These are phyloP conservation scores for Philonicus albiceps DNA, from an alignment of 2,888 invertebrate species.

Conservation along the genomic window DNA sequence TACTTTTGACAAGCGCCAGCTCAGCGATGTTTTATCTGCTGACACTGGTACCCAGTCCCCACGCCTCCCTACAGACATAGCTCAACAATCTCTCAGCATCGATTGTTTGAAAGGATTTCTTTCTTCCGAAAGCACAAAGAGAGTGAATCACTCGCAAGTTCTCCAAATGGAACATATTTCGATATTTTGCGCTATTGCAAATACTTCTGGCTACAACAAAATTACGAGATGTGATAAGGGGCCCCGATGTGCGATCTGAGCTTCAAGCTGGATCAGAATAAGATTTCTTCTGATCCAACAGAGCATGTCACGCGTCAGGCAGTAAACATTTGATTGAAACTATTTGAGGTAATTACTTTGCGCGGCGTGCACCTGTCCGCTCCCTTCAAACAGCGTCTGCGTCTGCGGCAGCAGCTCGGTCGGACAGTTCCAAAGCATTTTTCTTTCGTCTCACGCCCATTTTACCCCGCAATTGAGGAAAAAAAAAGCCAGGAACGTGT, in stretches of 20 bases:
- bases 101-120: background rate
- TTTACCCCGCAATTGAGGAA: background rate
- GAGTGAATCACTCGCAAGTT: background rate
- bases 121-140: background rate
- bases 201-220: background rate
- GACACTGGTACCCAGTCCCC: background rate
- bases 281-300: background rate
- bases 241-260: background rate
- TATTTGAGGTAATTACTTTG: background rate
- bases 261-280: background rate
- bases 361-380: background rate
- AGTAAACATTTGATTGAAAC: background rate
- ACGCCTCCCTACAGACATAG: background rate
- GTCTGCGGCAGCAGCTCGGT: background rate
- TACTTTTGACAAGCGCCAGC: background rate
- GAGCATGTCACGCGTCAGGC: background rate
- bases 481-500: background rate
- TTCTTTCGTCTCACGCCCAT: constrained; percentile 34
- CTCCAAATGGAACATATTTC: background rate
- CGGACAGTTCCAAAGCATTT: background rate
- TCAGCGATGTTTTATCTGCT: background rate
- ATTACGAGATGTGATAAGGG: background rate
- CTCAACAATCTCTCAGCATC: background rate
- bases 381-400: background rate
- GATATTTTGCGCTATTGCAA: background rate